Base-by-base conservation (phyloP, 2,888 invertebrate species). In the Agonum fuliginosum region DNA sequence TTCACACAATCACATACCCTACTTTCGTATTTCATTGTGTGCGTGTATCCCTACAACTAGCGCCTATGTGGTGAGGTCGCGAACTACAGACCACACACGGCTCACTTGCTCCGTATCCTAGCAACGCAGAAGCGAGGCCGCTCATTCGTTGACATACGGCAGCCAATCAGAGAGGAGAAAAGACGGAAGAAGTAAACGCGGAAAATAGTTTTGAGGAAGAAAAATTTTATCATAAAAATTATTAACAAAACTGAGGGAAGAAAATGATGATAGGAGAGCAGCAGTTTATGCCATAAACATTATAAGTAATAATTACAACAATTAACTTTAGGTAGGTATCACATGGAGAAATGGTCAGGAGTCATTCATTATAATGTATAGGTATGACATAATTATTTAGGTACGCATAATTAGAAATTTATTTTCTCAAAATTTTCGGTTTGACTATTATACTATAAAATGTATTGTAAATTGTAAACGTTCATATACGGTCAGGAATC, bases 11-110 rank as follows among this genome's bases (percentile, higher is more conserved):
- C 58, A 62, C 27, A 30, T 14, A 62, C 24, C 6, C 6, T 2
- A 19, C 30, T 46, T 4, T 14, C 6, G 10, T 27, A 20, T 62
- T 4, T 10, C 3, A n/a, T 17, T 14, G 17, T 62, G 30, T 30
- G 17, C 12, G 58, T 27, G 48, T 20, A 22, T 27, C 34, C 75
- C 41, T 75, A 37, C 37, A 67, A 34, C 41, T 67, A 75, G 75
- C 75, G 75, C 75, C 67, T 67, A 67, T 51, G 46, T 62, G 67
- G 10, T 4, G 51, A 75, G 67, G 30, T 30, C 75, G 51, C 67
- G 37, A 75, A 75, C 67, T 48, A 41, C 34, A 75, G 75, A 75
- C 75, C 75, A 75, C 75, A 75, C 67, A 75, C 24, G 20, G 19
- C 34, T 67, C 20, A 46, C 10, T 17, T 20, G 46, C 19, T 10